Evolutionary conservation across 92 coral and sea anemone species (phyloP).

Genomic region (Porites cylindrica): DNA sequence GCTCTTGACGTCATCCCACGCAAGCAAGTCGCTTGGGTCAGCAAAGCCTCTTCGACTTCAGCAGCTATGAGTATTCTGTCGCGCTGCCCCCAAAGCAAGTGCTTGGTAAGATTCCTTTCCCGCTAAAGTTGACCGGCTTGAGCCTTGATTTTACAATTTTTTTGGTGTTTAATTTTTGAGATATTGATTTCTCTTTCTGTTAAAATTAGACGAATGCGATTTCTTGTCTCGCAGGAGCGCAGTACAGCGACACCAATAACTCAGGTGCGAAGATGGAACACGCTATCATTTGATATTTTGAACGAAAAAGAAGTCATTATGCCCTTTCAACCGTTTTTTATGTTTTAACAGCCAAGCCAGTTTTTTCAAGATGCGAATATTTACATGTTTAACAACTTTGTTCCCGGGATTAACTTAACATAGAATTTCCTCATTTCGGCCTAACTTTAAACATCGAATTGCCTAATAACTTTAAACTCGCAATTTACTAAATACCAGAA

Average conservation of each 20-base stretch:
- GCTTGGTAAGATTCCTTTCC: not conserved
- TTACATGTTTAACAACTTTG: too few relatives aligned
- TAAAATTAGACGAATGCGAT: slow-evolving; percentile 2
- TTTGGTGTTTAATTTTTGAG: not conserved
- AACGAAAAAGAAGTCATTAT: too few relatives aligned
- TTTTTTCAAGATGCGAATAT: too few relatives aligned
- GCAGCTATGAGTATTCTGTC: not conserved
- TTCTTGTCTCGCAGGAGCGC: slow-evolving; percentile 9
- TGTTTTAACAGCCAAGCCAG: too few relatives aligned
- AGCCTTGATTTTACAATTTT: too few relatives aligned
- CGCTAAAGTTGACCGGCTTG: too few relatives aligned
- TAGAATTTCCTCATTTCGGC: too few relatives aligned
- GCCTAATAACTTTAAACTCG: too few relatives aligned
- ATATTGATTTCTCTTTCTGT: not conserved
- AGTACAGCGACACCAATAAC: not conserved
- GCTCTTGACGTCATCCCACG: not conserved
- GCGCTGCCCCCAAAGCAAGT: not conserved
- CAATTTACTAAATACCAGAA: too few relatives aligned
- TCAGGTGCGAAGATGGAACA: not conserved
- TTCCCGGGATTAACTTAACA: too few relatives aligned
- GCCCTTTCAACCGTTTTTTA: too few relatives aligned
- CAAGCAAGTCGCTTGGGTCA: not conserved
- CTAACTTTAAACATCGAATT: too few relatives aligned
- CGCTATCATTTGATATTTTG: not conserved
- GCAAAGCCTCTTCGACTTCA: not conserved